Evolutionary conservation across 2,113 vertebrate genomes (phyloP).

Genomic region (Paracanthobrama guichenoti): DNA sequence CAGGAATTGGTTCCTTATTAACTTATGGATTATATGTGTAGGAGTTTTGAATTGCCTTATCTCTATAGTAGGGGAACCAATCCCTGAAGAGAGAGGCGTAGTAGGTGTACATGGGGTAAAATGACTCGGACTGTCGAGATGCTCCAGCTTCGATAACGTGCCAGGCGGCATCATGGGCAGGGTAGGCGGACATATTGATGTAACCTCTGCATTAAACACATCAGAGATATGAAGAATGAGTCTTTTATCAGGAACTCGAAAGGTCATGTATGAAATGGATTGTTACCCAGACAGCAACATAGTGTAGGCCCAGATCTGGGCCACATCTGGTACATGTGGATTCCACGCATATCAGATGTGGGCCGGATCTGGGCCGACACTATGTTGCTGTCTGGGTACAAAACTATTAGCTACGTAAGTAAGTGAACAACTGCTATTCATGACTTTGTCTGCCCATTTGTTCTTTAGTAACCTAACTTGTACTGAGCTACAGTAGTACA

Average conservation of each 20-base stretch:
- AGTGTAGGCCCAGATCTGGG: no score
- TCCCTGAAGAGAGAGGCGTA: slow-evolving; percentile 64
- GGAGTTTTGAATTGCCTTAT: slow-evolving; percentile 67
- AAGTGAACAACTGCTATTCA: neutral
- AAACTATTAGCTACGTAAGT: neutral
- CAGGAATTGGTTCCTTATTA: neutral
- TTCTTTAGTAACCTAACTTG: neutral
- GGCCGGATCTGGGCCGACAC: no score
- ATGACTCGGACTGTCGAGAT: slow-evolving; percentile 67
- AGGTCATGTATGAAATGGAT: neutral
- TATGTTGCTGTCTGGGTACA: no score
- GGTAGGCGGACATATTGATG: slow-evolving; percentile 67
- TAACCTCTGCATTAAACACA: slow-evolving; percentile 68
- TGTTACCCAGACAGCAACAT: no score
- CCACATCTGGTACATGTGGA: no score
- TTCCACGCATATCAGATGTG: no score
- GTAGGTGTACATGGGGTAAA: slow-evolving; percentile 78
- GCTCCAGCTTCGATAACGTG: slow-evolving; percentile 78
- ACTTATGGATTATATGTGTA: slow-evolving; percentile 70
- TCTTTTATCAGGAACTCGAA: neutral
- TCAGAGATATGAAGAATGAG: neutral
- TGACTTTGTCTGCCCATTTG: neutral
- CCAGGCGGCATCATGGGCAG: slow-evolving; percentile 77
- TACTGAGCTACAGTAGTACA: neutral
- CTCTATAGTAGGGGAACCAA: slow-evolving; percentile 67